These are phyloP conservation scores for Pemphredon lugubris DNA, from an alignment of 2,888 invertebrate species.

Conservation along the genomic window DNA sequence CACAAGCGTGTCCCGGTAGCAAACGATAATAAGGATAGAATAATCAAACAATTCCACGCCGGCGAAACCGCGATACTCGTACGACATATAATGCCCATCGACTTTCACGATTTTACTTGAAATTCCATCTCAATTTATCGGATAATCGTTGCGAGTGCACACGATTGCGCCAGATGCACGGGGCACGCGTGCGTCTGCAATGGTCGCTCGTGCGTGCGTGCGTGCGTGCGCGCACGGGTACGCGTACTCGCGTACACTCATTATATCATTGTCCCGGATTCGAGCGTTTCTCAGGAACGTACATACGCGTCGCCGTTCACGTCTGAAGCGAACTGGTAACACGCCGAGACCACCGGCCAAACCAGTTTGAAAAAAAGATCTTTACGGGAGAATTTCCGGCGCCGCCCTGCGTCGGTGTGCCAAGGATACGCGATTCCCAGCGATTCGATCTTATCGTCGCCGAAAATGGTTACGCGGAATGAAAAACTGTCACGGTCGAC, in stretches of 20 bases:
- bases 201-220: not conserved
- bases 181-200: not conserved
- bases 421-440: constrained; percentile 49
- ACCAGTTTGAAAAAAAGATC: constrained; percentile 59
- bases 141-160: no score
- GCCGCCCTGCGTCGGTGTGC: constrained; percentile 54
- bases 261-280: constrained; percentile 62
- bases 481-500: not conserved
- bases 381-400: constrained; percentile 55
- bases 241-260: not conserved
- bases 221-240: not conserved
- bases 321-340: constrained; percentile 25
- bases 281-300: constrained; percentile 38
- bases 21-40: not conserved
- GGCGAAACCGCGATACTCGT: not conserved
- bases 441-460: constrained; percentile 8
- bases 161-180: constrained; percentile 1
- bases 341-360: constrained; percentile 47
- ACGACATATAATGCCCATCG: not conserved
- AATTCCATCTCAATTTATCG: not conserved
- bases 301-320: constrained; percentile 35
- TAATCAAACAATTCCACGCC: not conserved
- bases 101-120: not conserved
- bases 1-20: no score
- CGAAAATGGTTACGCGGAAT: constrained; percentile 5